phyloP scores from a whole-genome alignment of 2,888 invertebrate genomes.

The Himalopsyche anomala region DNA sequence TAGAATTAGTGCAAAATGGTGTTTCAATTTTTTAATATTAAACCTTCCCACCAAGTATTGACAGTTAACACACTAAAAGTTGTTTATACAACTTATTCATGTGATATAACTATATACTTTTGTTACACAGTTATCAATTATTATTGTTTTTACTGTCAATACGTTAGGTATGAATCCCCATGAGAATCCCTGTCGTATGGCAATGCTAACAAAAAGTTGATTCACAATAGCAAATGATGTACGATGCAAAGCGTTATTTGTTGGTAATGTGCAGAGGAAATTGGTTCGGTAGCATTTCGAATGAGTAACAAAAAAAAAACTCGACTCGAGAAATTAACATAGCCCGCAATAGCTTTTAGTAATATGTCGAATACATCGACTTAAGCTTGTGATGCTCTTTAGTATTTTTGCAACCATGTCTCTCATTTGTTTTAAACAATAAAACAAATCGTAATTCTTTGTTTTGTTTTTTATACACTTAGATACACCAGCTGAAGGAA shows the following conservation, averaged over 20 bases:
- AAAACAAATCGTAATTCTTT: background rate
- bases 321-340: slow-evolving; percentile 7
- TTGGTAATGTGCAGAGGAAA: slow-evolving; percentile 15
- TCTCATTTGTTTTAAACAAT: background rate
- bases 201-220: background rate
- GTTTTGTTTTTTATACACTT: background rate
- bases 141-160: background rate
- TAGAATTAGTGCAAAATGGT: too few species aligned
- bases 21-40: too few species aligned
- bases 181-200: background rate
- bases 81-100: too few species aligned
- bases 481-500: too few species aligned
- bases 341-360: slow-evolving; percentile 1
- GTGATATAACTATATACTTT: background rate
- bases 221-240: slow-evolving; percentile 15
- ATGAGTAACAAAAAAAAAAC: background rate
- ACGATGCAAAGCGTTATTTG: background rate
- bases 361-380: background rate
- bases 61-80: too few species aligned
- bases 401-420: background rate
- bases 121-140: background rate
- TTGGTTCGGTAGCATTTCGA: slow-evolving; percentile 26
- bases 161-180: background rate
- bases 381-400: background rate
- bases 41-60: too few species aligned